Evolutionary conservation across 2,113 vertebrate genomes (phyloP).

Genomic region (Saguinus midas): DNA sequence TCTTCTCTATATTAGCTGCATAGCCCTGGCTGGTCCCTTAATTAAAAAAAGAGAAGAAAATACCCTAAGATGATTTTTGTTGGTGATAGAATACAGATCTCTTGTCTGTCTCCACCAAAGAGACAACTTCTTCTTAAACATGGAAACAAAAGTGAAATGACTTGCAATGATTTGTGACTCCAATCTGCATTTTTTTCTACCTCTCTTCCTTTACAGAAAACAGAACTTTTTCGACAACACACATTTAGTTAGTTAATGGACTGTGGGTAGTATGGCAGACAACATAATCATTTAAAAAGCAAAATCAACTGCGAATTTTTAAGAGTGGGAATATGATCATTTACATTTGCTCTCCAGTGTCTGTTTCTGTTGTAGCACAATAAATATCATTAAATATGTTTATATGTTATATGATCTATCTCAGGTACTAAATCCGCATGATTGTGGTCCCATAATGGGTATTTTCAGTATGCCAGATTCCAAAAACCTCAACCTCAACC

Average conservation of each 20-base stretch:
- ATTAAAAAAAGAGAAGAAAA: not conserved
- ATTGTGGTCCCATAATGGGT: not conserved
- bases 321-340: not conserved
- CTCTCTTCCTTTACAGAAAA: not conserved
- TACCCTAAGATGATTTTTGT: not conserved
- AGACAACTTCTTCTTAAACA: conserved; percentile 7
- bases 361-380: not conserved
- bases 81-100: not conserved
- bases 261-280: not conserved
- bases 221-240: not conserved
- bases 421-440: not conserved
- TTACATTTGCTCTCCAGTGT: not conserved
- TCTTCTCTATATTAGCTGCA: not conserved
- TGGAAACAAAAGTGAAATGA: conserved; percentile 14
- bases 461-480: not conserved
- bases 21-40: not conserved
- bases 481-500: not conserved
- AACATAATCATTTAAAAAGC: not conserved
- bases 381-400: not conserved
- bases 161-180: not conserved
- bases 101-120: not conserved
- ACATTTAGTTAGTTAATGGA: not conserved
- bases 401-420: not conserved
- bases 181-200: not conserved
- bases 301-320: not conserved